These are phyloP conservation scores for Blomia tropicalis DNA, from an alignment of 2,888 invertebrate genomes.

Conservation along the genomic window DNA sequence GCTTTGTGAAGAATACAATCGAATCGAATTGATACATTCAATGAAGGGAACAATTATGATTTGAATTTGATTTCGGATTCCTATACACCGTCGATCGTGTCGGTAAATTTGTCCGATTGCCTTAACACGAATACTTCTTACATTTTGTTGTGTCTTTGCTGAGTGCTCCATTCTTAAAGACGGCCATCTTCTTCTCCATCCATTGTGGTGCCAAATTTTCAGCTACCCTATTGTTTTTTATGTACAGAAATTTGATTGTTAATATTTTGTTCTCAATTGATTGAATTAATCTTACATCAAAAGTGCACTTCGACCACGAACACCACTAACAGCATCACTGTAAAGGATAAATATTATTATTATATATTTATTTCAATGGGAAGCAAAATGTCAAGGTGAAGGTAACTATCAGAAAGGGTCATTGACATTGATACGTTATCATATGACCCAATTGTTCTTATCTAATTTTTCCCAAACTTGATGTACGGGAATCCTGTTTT, in stretches of 20 bases:
- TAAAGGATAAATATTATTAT: not conserved
- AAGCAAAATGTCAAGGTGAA: too few species aligned
- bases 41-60: too few species aligned
- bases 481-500: too few species aligned
- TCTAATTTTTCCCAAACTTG: too few species aligned
- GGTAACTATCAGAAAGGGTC: not conserved
- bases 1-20: too few species aligned
- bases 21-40: too few species aligned
- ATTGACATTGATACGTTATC: too few species aligned
- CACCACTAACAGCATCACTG: slow-evolving; percentile 29
- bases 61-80: too few species aligned
- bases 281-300: slow-evolving; percentile 29
- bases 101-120: too few species aligned
- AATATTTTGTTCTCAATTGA: not conserved
- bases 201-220: slow-evolving; percentile 31
- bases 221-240: slow-evolving; percentile 30
- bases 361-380: too few species aligned
- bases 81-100: too few species aligned
- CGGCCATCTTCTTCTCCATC: slow-evolving; percentile 31
- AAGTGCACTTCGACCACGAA: slow-evolving; percentile 31
- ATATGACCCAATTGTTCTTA: too few species aligned
- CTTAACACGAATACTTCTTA: slow-evolving; percentile 30
- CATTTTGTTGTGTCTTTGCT: slow-evolving; percentile 30
- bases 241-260: not conserved
- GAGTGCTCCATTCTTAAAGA: slow-evolving; percentile 31